Conservation (phyloP, 2,113 vertebrate species). For the Acanthochromis polyacanthus region DNA sequence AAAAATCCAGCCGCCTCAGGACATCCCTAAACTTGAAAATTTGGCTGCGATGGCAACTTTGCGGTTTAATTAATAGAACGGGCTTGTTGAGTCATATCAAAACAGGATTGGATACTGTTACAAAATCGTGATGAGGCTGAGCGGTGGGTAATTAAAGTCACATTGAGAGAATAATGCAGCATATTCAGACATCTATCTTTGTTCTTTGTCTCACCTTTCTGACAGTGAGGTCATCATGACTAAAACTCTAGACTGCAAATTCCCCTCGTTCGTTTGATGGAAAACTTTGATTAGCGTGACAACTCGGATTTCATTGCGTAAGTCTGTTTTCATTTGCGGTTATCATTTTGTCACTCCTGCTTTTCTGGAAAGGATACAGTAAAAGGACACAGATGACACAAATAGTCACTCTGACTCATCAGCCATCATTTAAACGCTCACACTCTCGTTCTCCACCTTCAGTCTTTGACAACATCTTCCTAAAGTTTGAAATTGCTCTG, state of each 20-base stretch:
- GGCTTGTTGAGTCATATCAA: constrained; percentile 58
- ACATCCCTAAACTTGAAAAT: constrained; percentile 64
- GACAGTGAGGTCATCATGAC: constrained; percentile 4
- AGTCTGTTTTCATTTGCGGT: neutral
- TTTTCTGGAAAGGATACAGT: neutral
- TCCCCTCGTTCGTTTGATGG: neutral
- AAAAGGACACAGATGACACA: neutral
- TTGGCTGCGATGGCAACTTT: constrained; percentile 71
- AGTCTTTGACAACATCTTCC: constrained; percentile 33
- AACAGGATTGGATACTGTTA: constrained; percentile 55
- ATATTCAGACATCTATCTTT: constrained; percentile 8
- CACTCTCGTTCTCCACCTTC: neutral
- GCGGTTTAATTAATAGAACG: constrained; percentile 69
- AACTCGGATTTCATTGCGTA: neutral
- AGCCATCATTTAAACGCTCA: neutral
- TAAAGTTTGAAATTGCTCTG: constrained; percentile 37
- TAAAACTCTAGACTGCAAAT: neutral
- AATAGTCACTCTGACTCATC: constrained; percentile 36
- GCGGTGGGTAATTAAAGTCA: constrained; percentile 63
- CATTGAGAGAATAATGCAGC: constrained; percentile 18
- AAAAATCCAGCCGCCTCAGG: constrained; percentile 58
- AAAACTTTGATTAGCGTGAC: neutral
- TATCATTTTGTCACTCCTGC: neutral
- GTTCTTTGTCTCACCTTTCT: constrained; percentile 16
- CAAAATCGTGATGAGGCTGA: constrained; percentile 53